phyloP scores from a whole-genome alignment of 2,797 vertebrate genomes.

The Chromis chromis region DNA sequence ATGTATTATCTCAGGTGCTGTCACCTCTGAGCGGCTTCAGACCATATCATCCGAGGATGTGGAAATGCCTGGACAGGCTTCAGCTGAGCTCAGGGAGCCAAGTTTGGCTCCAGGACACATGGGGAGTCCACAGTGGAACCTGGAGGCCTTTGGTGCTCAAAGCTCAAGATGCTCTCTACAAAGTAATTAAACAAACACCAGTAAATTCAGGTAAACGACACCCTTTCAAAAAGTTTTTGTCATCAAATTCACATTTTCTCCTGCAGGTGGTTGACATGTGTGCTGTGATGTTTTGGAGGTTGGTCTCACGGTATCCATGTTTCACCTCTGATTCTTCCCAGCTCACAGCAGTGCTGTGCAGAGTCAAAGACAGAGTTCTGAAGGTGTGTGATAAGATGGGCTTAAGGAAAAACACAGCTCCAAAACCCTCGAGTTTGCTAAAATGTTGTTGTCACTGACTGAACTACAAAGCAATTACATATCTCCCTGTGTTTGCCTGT shows the following conservation, averaged over 20 bases:
- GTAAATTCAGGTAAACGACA: neutral
- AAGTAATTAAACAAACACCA: slow-evolving; percentile 19
- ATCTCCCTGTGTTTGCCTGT: neutral
- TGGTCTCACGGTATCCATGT: slow-evolving; percentile 10
- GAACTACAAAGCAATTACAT: neutral
- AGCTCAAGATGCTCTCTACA: slow-evolving; percentile 24
- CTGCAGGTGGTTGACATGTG: slow-evolving; percentile 3
- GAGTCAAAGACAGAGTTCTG: slow-evolving; percentile 35
- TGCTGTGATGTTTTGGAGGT: slow-evolving; percentile 27
- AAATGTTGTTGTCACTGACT: slow-evolving; percentile 2
- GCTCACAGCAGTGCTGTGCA: slow-evolving; percentile 20
- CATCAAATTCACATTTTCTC: neutral
- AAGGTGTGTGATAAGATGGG: slow-evolving; percentile 16
- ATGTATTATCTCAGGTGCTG: slow-evolving; percentile 18
- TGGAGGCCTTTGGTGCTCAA: slow-evolving; percentile 38
- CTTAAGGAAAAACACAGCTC: neutral
- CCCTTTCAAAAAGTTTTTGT: neutral
- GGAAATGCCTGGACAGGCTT: slow-evolving; percentile 27
- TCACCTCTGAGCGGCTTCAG: slow-evolving; percentile 8
- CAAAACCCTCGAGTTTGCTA: neutral
- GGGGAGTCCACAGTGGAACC: slow-evolving; percentile 8
- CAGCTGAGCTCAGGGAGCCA: slow-evolving; percentile 16
- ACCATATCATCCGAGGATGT: slow-evolving; percentile 15
- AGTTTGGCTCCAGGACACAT: slow-evolving; percentile 30
- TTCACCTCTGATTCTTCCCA: slow-evolving; percentile 10